Evolutionary conservation across 2,797 vertebrate genomes (phyloP).

Genomic region (Lophotriccus pileatus): DNA sequence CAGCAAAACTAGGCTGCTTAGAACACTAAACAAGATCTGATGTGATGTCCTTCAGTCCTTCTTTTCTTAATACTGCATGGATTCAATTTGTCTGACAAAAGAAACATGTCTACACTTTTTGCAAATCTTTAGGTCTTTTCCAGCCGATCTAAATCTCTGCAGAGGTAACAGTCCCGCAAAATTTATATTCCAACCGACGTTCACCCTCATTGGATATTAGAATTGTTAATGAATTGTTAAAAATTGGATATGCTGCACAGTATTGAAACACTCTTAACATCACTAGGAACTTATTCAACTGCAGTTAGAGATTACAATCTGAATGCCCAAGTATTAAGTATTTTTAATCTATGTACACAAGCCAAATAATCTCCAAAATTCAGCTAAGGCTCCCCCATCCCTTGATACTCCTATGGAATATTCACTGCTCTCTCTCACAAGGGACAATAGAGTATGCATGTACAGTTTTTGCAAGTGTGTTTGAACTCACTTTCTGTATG

Average conservation of each 20-base stretch:
- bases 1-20: neutral
- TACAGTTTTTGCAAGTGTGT: neutral
- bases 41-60: neutral
- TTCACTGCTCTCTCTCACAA: neutral
- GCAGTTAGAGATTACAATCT: neutral
- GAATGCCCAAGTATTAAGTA: neutral
- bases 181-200: neutral
- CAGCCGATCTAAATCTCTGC: neutral
- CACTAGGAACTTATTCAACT: neutral
- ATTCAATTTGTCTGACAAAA: neutral
- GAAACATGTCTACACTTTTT: neutral
- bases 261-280: neutral
- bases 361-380: neutral
- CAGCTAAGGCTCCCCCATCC: neutral
- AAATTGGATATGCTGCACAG: neutral
- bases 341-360: neutral
- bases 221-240: neutral
- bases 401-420: neutral
- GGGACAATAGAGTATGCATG: rapidly evolving
- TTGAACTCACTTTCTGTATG: neutral
- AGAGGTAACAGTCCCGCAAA: neutral
- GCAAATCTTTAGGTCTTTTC: neutral
- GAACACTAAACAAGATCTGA: neutral
- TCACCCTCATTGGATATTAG: neutral
- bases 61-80: neutral